These are phyloP conservation scores for Hydrolagus colliei DNA, from an alignment of 2,797 vertebrate species.

Conservation along the genomic window DNA sequence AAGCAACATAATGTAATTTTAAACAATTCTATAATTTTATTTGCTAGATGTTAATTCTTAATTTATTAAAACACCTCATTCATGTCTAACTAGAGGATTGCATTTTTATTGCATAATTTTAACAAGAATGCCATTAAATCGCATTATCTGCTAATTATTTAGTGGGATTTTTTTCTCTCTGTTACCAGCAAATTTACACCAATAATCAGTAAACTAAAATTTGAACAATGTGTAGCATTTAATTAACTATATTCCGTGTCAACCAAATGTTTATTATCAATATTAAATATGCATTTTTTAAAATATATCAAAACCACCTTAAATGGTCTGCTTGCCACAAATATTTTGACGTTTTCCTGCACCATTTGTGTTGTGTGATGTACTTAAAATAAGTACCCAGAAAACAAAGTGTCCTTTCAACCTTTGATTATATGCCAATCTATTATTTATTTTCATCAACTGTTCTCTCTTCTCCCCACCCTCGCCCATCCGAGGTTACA, in stretches of 20 bases:
- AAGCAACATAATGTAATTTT: constrained; percentile 52
- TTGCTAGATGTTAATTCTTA: constrained; percentile 46
- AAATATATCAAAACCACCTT: constrained; percentile 12
- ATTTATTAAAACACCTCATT: constrained; percentile 51
- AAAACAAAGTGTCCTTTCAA: too few relatives aligned
- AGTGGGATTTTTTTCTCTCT: constrained; percentile 4
- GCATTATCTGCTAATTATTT: constrained; percentile 18
- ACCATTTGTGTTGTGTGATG: background rate
- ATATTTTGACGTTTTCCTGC: background rate
- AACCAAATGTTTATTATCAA: background rate
- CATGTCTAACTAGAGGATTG: constrained; percentile 45
- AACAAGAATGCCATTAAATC: constrained; percentile 27
- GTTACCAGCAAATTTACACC: constrained; percentile 4
- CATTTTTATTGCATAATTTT: constrained; percentile 26
- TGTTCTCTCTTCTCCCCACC: too few relatives aligned
- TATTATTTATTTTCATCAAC: too few relatives aligned
- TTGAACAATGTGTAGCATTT: constrained; percentile 17
- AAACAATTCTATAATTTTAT: constrained; percentile 52
- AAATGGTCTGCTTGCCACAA: background rate
- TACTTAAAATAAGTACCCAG: background rate
- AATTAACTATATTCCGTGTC: background rate
- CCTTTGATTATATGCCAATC: too few relatives aligned
- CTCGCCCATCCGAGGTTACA: too few relatives aligned
- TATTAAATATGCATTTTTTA: background rate
- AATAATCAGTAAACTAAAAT: constrained; percentile 12